Percentiles rank a stretch among this genome's conserved stretches.
Conservation (phyloP, 1,140 invertebrate species). For the Chelonus insularis region DNA sequence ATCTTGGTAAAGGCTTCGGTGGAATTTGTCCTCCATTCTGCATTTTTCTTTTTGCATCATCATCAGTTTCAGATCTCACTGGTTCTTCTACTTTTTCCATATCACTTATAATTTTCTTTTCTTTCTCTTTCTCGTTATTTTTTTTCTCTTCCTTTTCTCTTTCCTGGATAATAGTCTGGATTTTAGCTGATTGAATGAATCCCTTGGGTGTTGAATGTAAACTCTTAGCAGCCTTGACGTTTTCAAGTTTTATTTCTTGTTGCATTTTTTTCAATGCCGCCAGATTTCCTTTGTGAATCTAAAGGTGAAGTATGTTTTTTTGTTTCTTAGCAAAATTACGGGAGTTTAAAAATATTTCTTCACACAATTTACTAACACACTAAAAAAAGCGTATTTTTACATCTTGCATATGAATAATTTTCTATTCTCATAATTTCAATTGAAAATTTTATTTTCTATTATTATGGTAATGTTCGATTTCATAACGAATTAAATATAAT, state of each 20-base stretch:
- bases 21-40: conserved; percentile 59
- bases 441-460: too few species aligned
- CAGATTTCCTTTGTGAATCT: conserved; percentile 60
- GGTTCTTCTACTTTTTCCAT: conserved; percentile 21
- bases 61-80: conserved; percentile 31
- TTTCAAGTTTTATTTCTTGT: conserved; percentile 49
- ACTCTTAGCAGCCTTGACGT: conserved; percentile 43
- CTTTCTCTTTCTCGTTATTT: conserved; percentile 35
- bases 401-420: too few species aligned
- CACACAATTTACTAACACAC: conserved; percentile 6
- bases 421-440: too few species aligned
- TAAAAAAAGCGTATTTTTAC: too few species aligned
- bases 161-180: conserved; percentile 39
- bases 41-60: conserved; percentile 51
- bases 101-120: conserved; percentile 37
- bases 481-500: too few species aligned
- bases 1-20: conserved; percentile 76
- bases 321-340: neutral
- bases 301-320: conserved; percentile 27
- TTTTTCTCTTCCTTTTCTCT: conserved; percentile 35
- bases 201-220: conserved; percentile 46
- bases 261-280: conserved; percentile 53
- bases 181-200: conserved; percentile 39
- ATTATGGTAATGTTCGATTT: too few species aligned
- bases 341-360: neutral